Percentiles rank a stretch among this genome's conserved stretches.
Evolutionary conservation across 2,888 invertebrate species (phyloP).

Genomic region (Belgica antarctica): DNA sequence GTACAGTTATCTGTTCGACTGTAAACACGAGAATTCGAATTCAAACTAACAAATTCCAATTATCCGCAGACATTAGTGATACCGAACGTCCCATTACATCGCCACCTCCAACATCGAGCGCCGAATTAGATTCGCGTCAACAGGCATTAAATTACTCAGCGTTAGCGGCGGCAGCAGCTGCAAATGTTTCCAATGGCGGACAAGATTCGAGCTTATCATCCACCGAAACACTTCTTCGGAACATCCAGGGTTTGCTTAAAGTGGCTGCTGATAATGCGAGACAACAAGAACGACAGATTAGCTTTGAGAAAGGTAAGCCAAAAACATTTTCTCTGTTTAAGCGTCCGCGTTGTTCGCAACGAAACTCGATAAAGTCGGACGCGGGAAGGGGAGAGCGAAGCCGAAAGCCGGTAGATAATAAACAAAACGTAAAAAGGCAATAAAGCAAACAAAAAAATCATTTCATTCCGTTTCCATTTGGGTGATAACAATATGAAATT

Average conservation of each 20-base stretch:
- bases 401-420: not conserved
- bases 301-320: slow-evolving; percentile 89
- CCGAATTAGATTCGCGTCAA: slow-evolving; percentile 56
- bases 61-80: slow-evolving; percentile 68
- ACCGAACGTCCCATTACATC: slow-evolving; percentile 67
- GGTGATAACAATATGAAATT: slow-evolving; percentile 36
- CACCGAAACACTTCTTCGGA: slow-evolving; percentile 89
- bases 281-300: slow-evolving; percentile 93
- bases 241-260: slow-evolving; percentile 93
- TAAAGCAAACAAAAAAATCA: slow-evolving; percentile 1
- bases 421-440: not conserved
- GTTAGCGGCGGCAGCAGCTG: slow-evolving; percentile 65
- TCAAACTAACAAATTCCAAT: not conserved
- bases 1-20: too few species aligned
- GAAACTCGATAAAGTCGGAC: not conserved
- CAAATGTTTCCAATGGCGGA: slow-evolving; percentile 55
- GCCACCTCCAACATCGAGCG: slow-evolving; percentile 61
- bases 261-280: slow-evolving; percentile 97
- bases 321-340: slow-evolving; percentile 21
- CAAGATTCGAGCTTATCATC: slow-evolving; percentile 70
- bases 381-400: not conserved
- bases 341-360: not conserved
- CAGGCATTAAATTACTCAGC: slow-evolving; percentile 81
- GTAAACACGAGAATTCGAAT: too few species aligned
- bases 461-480: slow-evolving; percentile 27